Evolutionary conservation across 2,113 vertebrate species (phyloP), one percentile per base, ranked within the genome.

Genomic region (Nansenia antarctica): DNA sequence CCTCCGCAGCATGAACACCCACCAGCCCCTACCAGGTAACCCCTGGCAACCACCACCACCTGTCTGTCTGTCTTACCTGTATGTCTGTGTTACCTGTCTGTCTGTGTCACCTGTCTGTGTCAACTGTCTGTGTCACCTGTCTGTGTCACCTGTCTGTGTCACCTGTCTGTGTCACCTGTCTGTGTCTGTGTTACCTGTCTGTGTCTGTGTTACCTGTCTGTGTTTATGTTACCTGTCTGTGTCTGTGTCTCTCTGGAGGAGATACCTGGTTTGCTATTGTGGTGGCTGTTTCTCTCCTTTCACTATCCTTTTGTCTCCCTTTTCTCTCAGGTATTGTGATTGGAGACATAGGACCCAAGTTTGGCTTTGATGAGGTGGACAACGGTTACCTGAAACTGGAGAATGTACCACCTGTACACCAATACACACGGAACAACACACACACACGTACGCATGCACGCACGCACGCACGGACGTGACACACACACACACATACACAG

Each of bases 281-380:
- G n/a, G n/a, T n/a, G n/a, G n/a, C n/a, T 35, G 42, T 31, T 3
- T 49, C 6, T 3, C 15, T 53, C 20, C 39, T 12, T 22, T 27
- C 31, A 18, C 22, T 57, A 7, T 18, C 11, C 5, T 31, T 0
- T 0, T 22, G 2, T 18, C 22, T 9, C 20, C 11, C 4, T 63
- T 39, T 22, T 64, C 69, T 60, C n/a, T 55, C 73, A 99, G 97
- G 98, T 9, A 93, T 99, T 58, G 93, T 94, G 0, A 93, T 99
- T 26, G 98, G 98, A 6, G 97, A 99, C 72, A 99, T 99, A 0
- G 98, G 98, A 4, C 98, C 98, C 9, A 99, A 99, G 67, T 99
- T 99, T 82, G 98, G 98, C 81, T 98, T 94, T 34, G 93, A 93
- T 75, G 96, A 99, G 74, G 95, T 97, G 66, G 98, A 99, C 80